A percentile compares a stretch with the other conserved stretches of the same genome.
Evolutionary conservation across 2,888 invertebrate species (phyloP).

Genomic region (Eupithecia tripunctaria): DNA sequence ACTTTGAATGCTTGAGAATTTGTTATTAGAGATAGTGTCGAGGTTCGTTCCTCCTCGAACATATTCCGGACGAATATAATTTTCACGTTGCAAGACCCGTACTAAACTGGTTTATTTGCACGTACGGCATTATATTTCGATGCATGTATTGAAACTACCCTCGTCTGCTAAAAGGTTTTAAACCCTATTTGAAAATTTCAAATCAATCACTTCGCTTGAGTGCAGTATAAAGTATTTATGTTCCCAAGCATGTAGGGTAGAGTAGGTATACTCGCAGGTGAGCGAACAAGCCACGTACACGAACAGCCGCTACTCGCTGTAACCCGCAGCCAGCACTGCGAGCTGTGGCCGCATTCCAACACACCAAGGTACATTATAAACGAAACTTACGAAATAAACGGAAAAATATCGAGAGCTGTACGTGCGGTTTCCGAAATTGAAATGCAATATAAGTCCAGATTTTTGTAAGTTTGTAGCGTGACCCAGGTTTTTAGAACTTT

Average conservation of each 20-base stretch:
- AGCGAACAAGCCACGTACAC: constrained; percentile 12
- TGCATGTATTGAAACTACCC: background rate
- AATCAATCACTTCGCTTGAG: background rate
- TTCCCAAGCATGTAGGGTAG: background rate
- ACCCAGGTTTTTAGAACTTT: background rate
- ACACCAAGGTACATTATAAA: constrained; percentile 45
- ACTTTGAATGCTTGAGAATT: background rate
- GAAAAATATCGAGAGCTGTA: constrained; percentile 37
- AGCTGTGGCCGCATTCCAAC: constrained; percentile 35
- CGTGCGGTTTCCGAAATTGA: background rate
- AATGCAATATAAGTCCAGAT: background rate
- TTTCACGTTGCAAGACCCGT: background rate
- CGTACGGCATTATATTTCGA: background rate
- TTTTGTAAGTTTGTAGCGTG: background rate
- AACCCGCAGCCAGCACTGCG: constrained; percentile 44
- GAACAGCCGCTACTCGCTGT: constrained; percentile 28
- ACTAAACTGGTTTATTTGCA: background rate
- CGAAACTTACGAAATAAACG: constrained; percentile 42
- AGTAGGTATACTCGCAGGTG: background rate
- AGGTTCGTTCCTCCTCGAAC: background rate
- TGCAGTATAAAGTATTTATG: constrained; percentile 2
- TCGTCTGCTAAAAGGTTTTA: constrained; percentile 1
- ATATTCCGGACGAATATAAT: background rate
- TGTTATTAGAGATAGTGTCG: background rate
- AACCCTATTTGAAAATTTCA: background rate